Base-by-base conservation (phyloP, 92 coral and sea anemone genomes). In the Epizoanthus illoricatus region DNA sequence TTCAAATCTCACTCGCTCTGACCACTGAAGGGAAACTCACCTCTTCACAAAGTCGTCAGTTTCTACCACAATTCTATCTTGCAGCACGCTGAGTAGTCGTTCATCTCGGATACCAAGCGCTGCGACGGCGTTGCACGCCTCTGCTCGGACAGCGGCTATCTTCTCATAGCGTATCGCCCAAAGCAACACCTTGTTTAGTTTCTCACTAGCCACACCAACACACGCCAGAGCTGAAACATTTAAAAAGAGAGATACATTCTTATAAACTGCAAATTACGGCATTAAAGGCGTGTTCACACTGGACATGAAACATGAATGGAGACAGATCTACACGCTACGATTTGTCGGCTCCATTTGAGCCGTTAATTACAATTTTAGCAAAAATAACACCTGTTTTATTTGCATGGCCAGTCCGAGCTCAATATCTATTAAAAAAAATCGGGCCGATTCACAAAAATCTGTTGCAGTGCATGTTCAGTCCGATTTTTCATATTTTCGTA, bases 121-220 rank as follows among this genome's bases (percentile, higher is more conserved):
- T n/a, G 97, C 98, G 78, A 93, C 97, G 0, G 98, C 98, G 73
- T 92, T 90, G 85, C 99, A 97, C 5, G 99, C 98, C 88, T 97
- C 98, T 16, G 99, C 99, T 1, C 99, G 99, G 40, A 97, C 99
- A 88, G 99, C 99, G 85, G 99, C 89, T 47, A 86, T 86, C 89
- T 92, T 97, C 85, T 94, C 94, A 87, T 97, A 97, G 36, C 98
- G 94, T 84, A 93, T 90, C 56, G 97, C 91, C 99, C 99, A 97
- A 20, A 91, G 79, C 73, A 97, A 81, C 58, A 94, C 95, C 42
- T 97, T 97, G 43, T 86, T 89, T 72, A 97, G 85, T 67, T 85
- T 89, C 60, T 97, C 99, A 43, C 86, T 92, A 19, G 92, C 87
- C 68, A 90, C 83, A 71, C 97, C 94, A 2, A 92, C 82, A 54